Percentiles rank a stretch among this genome's conserved stretches.
These are phyloP conservation scores for Xestia ashworthii DNA, from an alignment of 2,888 invertebrate genomes.

Conservation along the genomic window DNA sequence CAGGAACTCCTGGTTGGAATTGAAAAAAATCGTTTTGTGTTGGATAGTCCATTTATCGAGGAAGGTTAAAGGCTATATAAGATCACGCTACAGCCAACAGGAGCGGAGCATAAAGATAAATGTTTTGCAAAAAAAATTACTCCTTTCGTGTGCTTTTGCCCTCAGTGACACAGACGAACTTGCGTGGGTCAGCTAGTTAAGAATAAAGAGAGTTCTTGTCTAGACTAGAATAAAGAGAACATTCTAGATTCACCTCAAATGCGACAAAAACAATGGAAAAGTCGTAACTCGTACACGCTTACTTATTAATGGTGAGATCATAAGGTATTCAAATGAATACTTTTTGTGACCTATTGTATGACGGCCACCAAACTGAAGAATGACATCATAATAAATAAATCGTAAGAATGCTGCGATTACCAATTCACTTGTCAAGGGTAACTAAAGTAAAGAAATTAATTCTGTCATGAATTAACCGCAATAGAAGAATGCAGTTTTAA, in stretches of 20 bases:
- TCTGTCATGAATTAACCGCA: neutral
- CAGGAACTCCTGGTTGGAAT: too few relatives aligned
- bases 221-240: neutral
- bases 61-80: too few relatives aligned
- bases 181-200: too few relatives aligned
- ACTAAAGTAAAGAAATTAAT: neutral
- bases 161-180: too few relatives aligned
- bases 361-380: neutral
- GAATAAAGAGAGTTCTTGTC: neutral
- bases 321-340: constrained; percentile 10
- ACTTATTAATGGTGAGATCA: constrained; percentile 18
- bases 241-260: neutral
- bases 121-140: too few relatives aligned
- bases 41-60: too few relatives aligned
- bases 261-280: constrained; percentile 20
- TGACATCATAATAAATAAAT: constrained; percentile 29
- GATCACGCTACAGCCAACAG: too few relatives aligned
- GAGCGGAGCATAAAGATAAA: too few relatives aligned
- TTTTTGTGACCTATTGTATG: constrained; percentile 28
- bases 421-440: neutral
- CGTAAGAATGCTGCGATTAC: neutral
- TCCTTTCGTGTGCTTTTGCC: too few relatives aligned
- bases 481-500: too few relatives aligned
- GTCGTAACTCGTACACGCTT: neutral
- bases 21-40: too few relatives aligned